These are phyloP conservation scores for Cosmia pyralina DNA, from an alignment of 2,888 invertebrate species.

Conservation along the genomic window DNA sequence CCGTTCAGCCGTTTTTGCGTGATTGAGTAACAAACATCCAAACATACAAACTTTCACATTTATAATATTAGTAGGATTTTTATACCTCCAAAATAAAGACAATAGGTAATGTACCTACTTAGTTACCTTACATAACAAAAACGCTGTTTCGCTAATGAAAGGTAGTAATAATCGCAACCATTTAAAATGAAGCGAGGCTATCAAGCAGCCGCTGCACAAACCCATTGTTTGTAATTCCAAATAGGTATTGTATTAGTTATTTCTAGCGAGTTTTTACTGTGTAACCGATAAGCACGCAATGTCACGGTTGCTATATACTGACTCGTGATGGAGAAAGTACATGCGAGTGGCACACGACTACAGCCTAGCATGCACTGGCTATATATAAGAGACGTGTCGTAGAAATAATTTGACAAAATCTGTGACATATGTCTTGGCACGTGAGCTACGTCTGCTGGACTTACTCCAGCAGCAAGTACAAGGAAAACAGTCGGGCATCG, in stretches of 20 bases:
- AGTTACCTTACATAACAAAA: conserved; percentile 15
- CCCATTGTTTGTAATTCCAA: conserved; percentile 61
- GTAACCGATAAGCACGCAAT: conserved; percentile 71
- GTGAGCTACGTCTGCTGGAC: conserved; percentile 36
- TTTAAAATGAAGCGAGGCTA: conserved; percentile 47
- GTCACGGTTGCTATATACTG: conserved; percentile 69
- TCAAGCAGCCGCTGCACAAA: conserved; percentile 43
- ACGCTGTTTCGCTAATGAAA: conserved; percentile 12
- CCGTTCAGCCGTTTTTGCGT: too few species aligned
- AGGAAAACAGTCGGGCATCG: conserved; percentile 23
- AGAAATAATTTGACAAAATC: conserved; percentile 15
- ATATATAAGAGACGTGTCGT: neutral
- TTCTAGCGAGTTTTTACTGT: conserved; percentile 53
- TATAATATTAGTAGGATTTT: too few species aligned
- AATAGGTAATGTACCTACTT: neutral
- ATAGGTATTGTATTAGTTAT: conserved; percentile 60
- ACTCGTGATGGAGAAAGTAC: conserved; percentile 74
- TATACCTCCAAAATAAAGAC: neutral
- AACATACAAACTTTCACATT: too few species aligned
- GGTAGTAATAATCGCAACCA: conserved; percentile 24
- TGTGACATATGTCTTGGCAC: conserved; percentile 33
- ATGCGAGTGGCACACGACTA: conserved; percentile 52
- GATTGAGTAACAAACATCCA: too few species aligned
- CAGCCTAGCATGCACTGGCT: conserved; percentile 19
- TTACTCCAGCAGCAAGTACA: conserved; percentile 30